Conservation (phyloP, 23 tunicate genomes). For the Halocynthia roretzi region DNA sequence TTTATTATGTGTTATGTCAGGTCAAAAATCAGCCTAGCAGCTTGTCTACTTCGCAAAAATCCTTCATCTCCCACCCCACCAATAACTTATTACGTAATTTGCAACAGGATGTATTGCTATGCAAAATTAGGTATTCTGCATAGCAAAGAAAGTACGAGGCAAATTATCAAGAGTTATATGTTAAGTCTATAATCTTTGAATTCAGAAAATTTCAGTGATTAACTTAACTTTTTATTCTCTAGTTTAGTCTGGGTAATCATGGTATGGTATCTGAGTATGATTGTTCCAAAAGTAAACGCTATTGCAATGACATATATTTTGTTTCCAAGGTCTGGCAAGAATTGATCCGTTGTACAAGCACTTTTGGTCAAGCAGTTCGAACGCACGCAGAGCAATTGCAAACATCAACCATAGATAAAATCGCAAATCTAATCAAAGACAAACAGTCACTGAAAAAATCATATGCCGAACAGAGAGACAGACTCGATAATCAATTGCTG, state of each 20-base stretch:
- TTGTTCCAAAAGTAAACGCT: background rate
- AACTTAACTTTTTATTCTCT: background rate
- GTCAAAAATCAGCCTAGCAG: background rate
- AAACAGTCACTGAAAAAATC: slow-evolving; percentile 51
- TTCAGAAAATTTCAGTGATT: too few relatives aligned
- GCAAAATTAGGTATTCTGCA: too few relatives aligned
- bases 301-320: background rate
- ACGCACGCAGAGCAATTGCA: slow-evolving; percentile 46
- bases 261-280: background rate
- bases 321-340: slow-evolving; percentile 66
- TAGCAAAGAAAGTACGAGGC: too few relatives aligned
- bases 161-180: too few relatives aligned
- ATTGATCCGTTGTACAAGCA: slow-evolving; percentile 38
- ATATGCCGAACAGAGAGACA: slow-evolving; percentile 55
- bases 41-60: background rate
- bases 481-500: slow-evolving; percentile 60
- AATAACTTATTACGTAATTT: too few relatives aligned
- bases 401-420: slow-evolving; percentile 44
- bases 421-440: slow-evolving; percentile 46
- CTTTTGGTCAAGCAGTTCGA: slow-evolving; percentile 33
- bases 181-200: too few relatives aligned
- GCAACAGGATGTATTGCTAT: too few relatives aligned
- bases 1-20: too few relatives aligned
- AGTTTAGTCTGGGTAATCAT: background rate
- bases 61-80: too few relatives aligned